Conservation (phyloP, 2,888 invertebrate genomes). For the Dryobotodes eremita region DNA sequence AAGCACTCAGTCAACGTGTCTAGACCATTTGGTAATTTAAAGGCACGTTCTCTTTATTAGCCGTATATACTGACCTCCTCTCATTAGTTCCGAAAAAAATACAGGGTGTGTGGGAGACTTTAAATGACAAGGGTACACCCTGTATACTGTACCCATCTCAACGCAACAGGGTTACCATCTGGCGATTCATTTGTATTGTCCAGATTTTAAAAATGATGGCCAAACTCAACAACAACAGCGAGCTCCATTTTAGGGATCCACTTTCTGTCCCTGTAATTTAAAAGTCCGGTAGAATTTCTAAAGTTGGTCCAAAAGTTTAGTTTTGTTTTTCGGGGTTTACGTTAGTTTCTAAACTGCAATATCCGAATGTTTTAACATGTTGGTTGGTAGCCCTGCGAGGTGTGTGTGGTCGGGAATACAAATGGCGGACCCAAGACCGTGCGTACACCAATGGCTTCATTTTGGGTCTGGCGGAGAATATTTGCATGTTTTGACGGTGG, state of each 20-base stretch:
- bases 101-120: slow-evolving; percentile 57
- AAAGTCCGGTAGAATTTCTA: slow-evolving; percentile 17
- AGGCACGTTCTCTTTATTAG: slow-evolving; percentile 57
- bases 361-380: slow-evolving; percentile 39
- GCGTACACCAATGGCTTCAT: slow-evolving; percentile 55
- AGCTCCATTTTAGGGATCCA: slow-evolving; percentile 18
- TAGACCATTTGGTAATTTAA: slow-evolving; percentile 62
- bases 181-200: slow-evolving; percentile 49
- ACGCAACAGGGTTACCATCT: slow-evolving; percentile 55
- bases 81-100: slow-evolving; percentile 67
- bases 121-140: slow-evolving; percentile 66
- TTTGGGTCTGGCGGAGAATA: slow-evolving; percentile 46
- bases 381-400: slow-evolving; percentile 53
- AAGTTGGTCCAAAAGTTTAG: slow-evolving; percentile 24
- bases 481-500: slow-evolving; percentile 64
- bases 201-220: slow-evolving; percentile 53
- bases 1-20: slow-evolving; percentile 57
- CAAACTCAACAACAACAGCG: slow-evolving; percentile 17
- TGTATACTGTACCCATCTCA: slow-evolving; percentile 63
- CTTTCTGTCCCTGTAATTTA: slow-evolving; percentile 11
- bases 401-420: slow-evolving; percentile 64
- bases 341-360: slow-evolving; percentile 22
- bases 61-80: slow-evolving; percentile 50
- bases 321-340: slow-evolving; percentile 10
- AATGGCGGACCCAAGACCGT: slow-evolving; percentile 50